These are phyloP conservation scores for Steinernema scapterisci DNA, from an alignment of 2,888 invertebrate genomes.

Conservation along the genomic window DNA sequence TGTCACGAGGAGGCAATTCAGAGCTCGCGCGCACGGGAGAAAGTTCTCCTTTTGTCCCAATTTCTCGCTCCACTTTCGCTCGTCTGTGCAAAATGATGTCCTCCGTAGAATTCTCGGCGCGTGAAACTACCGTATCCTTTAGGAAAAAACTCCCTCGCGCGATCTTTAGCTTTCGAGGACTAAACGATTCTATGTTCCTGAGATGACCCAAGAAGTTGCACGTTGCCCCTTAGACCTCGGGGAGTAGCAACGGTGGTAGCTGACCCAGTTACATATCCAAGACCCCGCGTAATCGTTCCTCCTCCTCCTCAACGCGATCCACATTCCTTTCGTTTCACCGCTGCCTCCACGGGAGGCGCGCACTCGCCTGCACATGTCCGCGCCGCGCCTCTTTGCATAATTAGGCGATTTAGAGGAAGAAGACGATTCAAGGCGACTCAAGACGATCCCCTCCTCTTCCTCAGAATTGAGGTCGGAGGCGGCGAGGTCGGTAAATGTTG, in stretches of 20 bases:
- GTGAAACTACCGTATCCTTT: too few species aligned
- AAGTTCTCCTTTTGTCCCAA: too few species aligned
- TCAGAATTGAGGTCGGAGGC: constrained; percentile 15
- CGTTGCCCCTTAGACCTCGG: neutral
- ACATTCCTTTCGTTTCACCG: constrained; percentile 12
- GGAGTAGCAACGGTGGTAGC: neutral
- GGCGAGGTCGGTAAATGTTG: neutral
- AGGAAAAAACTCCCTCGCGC: too few species aligned
- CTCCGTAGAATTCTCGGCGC: too few species aligned
- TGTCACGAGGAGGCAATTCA: too few species aligned
- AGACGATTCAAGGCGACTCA: constrained; percentile 5
- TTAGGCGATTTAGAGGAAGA: neutral
- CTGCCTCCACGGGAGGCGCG: too few species aligned
- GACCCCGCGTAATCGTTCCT: constrained; percentile 20
- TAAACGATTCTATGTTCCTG: too few species aligned
- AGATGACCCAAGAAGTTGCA: constrained; percentile 13
- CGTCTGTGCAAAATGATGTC: too few species aligned
- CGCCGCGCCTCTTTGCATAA: constrained; percentile 6
- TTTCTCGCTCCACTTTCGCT: too few species aligned
- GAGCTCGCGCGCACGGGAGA: too few species aligned
- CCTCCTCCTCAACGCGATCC: neutral
- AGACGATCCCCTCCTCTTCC: constrained; percentile 13
- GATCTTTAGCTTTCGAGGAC: too few species aligned
- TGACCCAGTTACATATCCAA: constrained; percentile 28
- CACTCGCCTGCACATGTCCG: neutral